Conservation (phyloP, 2,113 vertebrate species). For the Naja naja region DNA sequence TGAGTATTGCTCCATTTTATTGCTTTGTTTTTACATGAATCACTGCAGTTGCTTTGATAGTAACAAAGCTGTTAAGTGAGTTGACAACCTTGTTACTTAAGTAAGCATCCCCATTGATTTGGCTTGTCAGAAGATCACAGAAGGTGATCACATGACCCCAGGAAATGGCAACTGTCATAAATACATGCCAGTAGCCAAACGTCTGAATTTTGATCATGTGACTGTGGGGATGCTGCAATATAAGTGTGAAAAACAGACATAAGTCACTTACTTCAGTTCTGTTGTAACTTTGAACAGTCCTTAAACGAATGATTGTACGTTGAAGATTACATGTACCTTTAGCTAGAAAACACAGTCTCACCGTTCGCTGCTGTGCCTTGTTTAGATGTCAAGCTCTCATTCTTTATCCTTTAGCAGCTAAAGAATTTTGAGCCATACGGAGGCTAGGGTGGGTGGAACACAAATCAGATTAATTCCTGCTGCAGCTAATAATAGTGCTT, state of each 20-base stretch:
- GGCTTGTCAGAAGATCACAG: neutral
- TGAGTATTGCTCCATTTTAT: neutral
- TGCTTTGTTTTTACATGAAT: neutral
- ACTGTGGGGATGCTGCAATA: neutral
- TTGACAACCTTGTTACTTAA: neutral
- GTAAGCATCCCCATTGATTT: neutral
- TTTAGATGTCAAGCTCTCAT: neutral
- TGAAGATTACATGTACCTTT: neutral
- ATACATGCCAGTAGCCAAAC: neutral
- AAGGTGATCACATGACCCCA: neutral
- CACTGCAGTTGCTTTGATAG: neutral
- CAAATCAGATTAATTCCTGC: neutral
- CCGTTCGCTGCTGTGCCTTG: neutral
- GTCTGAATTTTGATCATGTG: neutral
- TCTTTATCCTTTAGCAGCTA: neutral
- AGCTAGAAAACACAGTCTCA: neutral
- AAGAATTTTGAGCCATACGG: conserved; percentile 11
- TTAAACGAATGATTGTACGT: neutral
- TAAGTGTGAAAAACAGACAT: neutral
- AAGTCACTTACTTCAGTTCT: neutral
- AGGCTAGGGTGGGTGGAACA: conserved; percentile 2
- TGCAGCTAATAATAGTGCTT: neutral
- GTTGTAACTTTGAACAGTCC: neutral
- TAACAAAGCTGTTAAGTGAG: neutral
- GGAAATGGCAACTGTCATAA: neutral